phyloP scores from a whole-genome alignment of 2,797 vertebrate species.

The Chiroxiphia lanceolata region DNA sequence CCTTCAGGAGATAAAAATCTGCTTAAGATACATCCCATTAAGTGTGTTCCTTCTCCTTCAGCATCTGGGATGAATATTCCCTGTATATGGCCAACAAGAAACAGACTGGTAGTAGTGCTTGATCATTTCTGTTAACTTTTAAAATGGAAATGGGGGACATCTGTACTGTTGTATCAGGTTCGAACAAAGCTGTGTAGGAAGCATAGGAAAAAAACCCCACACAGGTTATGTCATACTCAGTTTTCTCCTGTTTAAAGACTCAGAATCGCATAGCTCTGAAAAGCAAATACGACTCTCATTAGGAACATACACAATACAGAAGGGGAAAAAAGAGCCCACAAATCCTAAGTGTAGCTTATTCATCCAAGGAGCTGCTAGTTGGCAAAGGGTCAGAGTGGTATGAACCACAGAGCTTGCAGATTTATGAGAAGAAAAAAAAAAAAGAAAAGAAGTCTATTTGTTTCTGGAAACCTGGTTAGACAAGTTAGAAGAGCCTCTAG shows the following conservation, averaged over 20 bases:
- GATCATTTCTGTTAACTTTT: constrained; percentile 24
- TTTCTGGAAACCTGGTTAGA: constrained; percentile 43
- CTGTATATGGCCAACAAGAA: not conserved
- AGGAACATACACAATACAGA: constrained; percentile 19
- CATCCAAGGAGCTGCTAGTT: not conserved
- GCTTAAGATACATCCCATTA: not conserved
- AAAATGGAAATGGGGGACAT: constrained; percentile 15
- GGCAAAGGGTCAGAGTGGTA: constrained; percentile 1
- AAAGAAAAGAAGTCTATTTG: not conserved
- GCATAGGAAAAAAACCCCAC: not conserved
- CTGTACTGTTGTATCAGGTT: not conserved
- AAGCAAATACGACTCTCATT: constrained; percentile 42
- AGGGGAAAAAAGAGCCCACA: not conserved
- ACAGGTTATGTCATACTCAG: not conserved
- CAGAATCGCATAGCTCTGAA: not conserved
- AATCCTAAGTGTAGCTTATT: not conserved
- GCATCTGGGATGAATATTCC: not conserved
- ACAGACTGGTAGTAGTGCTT: not conserved
- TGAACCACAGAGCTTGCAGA: not conserved
- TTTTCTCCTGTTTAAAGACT: constrained; percentile 38
- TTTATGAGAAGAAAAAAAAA: not conserved
- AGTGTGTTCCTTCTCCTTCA: not conserved
- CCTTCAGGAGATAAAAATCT: not conserved
- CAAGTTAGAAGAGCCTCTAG: constrained; percentile 58
- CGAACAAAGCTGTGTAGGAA: constrained; percentile 2